These are phyloP conservation scores for Philopotamus ludificatus DNA, from an alignment of 1,140 invertebrate species.

Conservation along the genomic window DNA sequence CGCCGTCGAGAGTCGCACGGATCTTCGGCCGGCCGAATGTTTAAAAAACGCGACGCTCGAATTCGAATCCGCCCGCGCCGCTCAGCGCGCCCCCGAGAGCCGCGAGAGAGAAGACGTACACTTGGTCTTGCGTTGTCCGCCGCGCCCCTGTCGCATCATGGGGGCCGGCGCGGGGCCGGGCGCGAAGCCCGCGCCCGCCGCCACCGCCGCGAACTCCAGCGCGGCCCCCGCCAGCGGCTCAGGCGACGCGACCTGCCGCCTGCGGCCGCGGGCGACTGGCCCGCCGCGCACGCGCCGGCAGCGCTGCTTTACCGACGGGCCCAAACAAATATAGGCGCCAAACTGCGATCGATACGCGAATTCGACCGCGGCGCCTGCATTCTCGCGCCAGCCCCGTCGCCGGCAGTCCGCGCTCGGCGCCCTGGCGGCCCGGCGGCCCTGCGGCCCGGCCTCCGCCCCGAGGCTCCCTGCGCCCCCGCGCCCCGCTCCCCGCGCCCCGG, in stretches of 20 bases:
- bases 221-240: not conserved
- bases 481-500: not conserved
- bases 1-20: not conserved
- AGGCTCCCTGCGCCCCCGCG: not conserved
- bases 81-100: not conserved
- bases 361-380: not conserved
- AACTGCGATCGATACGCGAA: not conserved
- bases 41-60: not conserved
- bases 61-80: not conserved
- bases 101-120: too few species aligned
- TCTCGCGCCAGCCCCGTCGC: not conserved
- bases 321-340: slow-evolving; percentile 6
- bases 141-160: slow-evolving; percentile 35
- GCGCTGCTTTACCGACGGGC: slow-evolving; percentile 27
- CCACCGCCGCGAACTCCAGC: not conserved
- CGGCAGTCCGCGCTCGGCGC: not conserved
- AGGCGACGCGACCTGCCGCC: not conserved
- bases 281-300: not conserved
- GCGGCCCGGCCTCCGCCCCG: slow-evolving; percentile 3
- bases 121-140: slow-evolving; percentile 37
- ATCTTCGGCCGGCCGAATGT: not conserved
- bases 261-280: not conserved
- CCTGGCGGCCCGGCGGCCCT: not conserved
- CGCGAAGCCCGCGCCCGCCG: not conserved
- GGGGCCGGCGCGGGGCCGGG: slow-evolving; percentile 8